A percentile compares a stretch with the other conserved stretches of the same genome.
These are phyloP conservation scores for Chrosomus eos DNA, from an alignment of 2,797 vertebrate species.

Conservation along the genomic window DNA sequence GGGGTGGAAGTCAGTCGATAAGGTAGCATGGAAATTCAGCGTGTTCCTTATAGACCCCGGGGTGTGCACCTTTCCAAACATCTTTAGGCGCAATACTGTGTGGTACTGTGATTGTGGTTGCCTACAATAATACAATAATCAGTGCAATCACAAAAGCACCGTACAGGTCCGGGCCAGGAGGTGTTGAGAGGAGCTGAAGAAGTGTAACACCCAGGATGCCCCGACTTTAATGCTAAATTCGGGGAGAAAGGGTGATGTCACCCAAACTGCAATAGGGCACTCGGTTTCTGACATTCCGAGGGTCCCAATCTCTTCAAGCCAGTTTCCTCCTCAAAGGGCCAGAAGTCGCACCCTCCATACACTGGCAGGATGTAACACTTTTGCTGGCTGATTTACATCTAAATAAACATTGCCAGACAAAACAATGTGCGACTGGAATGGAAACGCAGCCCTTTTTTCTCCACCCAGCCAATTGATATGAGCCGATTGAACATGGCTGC, in stretches of 20 bases:
- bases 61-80: conserved; percentile 49
- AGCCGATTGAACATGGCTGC: conserved; percentile 85
- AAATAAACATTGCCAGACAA: conserved; percentile 90
- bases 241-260: conserved; percentile 76
- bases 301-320: conserved; percentile 78
- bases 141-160: conserved; percentile 51
- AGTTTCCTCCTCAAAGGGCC: conserved; percentile 82
- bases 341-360: conserved; percentile 76
- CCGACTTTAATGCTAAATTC: conserved; percentile 47
- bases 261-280: conserved; percentile 68
- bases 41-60: conserved; percentile 26
- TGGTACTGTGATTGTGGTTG: conserved; percentile 41
- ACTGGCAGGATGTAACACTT: conserved; percentile 93
- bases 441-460: conserved; percentile 78
- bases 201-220: conserved; percentile 68
- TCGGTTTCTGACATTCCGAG: conserved; percentile 78
- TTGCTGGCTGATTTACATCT: conserved; percentile 91
- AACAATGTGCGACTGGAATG: conserved; percentile 90
- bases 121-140: conserved; percentile 56
- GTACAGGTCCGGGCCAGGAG: conserved; percentile 30
- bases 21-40: conserved; percentile 43
- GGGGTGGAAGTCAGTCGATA: conserved; percentile 51
- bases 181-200: conserved; percentile 71
- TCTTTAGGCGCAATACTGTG: conserved; percentile 48
- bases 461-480: conserved; percentile 78